phyloP scores from a whole-genome alignment of 1,140 invertebrate genomes.

The Eriocheir sinensis region DNA sequence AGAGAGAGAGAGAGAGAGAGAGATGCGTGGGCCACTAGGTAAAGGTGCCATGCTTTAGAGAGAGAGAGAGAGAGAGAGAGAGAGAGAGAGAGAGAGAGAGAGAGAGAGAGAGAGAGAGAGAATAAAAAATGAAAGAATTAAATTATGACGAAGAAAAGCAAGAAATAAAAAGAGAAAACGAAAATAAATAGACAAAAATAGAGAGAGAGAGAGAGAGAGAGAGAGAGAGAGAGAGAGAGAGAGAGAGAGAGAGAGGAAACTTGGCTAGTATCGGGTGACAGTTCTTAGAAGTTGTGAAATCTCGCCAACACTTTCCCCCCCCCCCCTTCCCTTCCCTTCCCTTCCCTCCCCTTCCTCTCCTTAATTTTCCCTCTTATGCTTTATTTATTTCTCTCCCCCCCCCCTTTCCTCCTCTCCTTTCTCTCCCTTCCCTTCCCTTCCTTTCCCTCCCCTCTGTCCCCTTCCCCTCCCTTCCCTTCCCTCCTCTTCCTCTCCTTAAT shows the following conservation, averaged over 20 bases:
- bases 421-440: constrained; percentile 35
- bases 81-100: constrained; percentile 46
- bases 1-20: constrained; percentile 1
- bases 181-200: no score
- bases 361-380: neutral
- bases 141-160: no score
- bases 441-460: constrained; percentile 11
- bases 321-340: neutral
- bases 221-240: constrained; percentile 45
- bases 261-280: neutral
- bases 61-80: constrained; percentile 50
- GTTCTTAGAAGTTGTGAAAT: neutral
- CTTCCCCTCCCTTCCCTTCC: neutral
- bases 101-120: constrained; percentile 48
- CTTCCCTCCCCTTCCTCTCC: neutral
- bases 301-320: constrained; percentile 10
- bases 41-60: neutral
- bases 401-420: neutral
- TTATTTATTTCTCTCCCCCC: neutral
- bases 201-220: constrained; percentile 46
- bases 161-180: no score
- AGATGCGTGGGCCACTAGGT: neutral
- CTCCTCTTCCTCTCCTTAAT: neutral
- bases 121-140: constrained; percentile 4
- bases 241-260: constrained; percentile 48